phyloP scores from a whole-genome alignment of 2,888 invertebrate species.

The Apantesis nais region DNA sequence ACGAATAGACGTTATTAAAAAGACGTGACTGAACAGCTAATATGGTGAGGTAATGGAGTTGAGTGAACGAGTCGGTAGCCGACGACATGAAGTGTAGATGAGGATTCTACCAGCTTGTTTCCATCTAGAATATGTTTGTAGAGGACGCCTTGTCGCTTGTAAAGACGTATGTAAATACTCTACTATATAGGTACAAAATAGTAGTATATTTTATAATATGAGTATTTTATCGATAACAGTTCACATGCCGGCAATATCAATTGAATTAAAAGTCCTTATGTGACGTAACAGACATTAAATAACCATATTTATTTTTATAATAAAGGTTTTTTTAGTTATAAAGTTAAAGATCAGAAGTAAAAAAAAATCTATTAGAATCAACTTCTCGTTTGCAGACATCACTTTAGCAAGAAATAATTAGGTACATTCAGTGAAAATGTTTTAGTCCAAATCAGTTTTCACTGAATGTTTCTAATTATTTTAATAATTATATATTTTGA shows the following conservation, averaged over 20 bases:
- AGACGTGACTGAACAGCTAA: slow-evolving; percentile 27
- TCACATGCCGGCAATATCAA: neutral
- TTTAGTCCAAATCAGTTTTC: no score
- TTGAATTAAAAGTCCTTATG: neutral
- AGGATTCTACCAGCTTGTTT: slow-evolving; percentile 22
- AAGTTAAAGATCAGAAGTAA: neutral
- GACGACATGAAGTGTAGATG: slow-evolving; percentile 11
- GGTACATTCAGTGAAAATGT: no score
- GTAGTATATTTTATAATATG: neutral
- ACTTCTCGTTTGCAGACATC: no score
- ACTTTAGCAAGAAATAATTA: no score
- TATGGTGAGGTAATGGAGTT: slow-evolving; percentile 14
- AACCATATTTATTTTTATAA: neutral
- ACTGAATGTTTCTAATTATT: no score
- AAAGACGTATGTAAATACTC: slow-evolving; percentile 1
- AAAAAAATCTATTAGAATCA: no score
- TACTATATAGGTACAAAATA: neutral
- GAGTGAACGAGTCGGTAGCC: slow-evolving; percentile 10
- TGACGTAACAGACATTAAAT: neutral
- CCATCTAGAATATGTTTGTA: slow-evolving; percentile 20
- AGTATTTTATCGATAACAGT: neutral
- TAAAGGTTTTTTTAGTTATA: neutral
- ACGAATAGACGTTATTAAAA: slow-evolving; percentile 31
- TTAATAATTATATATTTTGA: no score
- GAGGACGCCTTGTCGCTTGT: slow-evolving; percentile 19